These are phyloP conservation scores for Echinops telfairi DNA, from an alignment of 2,113 vertebrate genomes.

Conservation along the genomic window DNA sequence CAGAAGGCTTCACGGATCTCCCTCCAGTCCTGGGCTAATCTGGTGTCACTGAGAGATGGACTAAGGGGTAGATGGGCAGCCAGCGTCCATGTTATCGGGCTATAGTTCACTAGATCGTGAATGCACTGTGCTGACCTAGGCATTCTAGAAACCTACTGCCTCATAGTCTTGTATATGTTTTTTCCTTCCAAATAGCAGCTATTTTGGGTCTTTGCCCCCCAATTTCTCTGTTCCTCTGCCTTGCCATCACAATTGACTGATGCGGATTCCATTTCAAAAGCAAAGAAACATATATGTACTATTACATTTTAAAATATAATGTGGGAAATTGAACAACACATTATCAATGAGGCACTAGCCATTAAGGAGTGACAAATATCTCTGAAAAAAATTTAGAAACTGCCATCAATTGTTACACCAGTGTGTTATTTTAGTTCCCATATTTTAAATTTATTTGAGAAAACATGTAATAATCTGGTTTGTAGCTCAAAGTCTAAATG, in stretches of 20 bases:
- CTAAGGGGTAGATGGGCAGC: background rate
- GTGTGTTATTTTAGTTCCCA: background rate
- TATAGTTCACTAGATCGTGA: background rate
- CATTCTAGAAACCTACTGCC: background rate
- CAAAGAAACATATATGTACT: background rate
- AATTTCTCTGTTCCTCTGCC: background rate
- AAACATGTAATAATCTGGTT: background rate
- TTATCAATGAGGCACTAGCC: background rate
- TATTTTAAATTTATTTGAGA: constrained; percentile 46
- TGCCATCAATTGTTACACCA: background rate
- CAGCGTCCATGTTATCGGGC: background rate
- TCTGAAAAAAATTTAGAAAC: constrained; percentile 34
- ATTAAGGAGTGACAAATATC: background rate
- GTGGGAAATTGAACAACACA: background rate
- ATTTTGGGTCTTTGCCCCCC: background rate
- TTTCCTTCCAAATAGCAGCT: background rate
- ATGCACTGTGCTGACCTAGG: background rate
- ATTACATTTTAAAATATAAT: constrained; percentile 10
- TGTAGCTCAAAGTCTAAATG: background rate
- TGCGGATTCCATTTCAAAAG: background rate
- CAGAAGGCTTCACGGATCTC: background rate
- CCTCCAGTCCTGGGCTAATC: background rate
- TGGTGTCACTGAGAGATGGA: background rate
- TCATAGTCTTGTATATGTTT: background rate
- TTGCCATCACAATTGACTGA: background rate